A percentile compares a stretch with the other conserved stretches of the same genome.
phyloP scores from a whole-genome alignment of 2,113 vertebrate species.

The Sander vitreus region DNA sequence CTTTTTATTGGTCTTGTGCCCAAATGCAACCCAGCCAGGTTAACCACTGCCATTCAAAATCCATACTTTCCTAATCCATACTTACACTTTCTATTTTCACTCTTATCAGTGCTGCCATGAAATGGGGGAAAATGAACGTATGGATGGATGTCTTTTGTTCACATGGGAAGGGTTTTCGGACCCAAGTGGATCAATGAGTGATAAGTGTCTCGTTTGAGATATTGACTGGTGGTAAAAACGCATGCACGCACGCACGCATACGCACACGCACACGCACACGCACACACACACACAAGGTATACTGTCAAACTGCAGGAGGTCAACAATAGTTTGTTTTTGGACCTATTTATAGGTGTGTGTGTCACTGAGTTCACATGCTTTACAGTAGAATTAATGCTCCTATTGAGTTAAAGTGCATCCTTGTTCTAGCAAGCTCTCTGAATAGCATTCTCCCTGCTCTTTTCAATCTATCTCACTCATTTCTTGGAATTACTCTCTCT shows the following conservation, averaged over 20 bases:
- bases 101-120: neutral
- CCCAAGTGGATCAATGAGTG: slow-evolving; percentile 46
- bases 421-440: slow-evolving; percentile 41
- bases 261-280: neutral
- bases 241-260: slow-evolving; percentile 17
- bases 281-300: neutral
- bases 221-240: slow-evolving; percentile 49
- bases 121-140: neutral
- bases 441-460: slow-evolving; percentile 11
- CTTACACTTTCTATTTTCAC: neutral
- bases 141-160: slow-evolving; percentile 20
- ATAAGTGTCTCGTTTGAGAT: slow-evolving; percentile 48
- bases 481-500: slow-evolving; percentile 39
- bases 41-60: slow-evolving; percentile 18
- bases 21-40: slow-evolving; percentile 1
- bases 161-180: neutral
- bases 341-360: slow-evolving; percentile 2
- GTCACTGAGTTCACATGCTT: slow-evolving; percentile 13
- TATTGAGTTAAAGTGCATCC: slow-evolving; percentile 50
- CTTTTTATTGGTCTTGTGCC: slow-evolving; percentile 12
- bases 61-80: slow-evolving; percentile 4
- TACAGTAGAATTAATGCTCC: slow-evolving; percentile 41
- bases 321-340: slow-evolving; percentile 17
- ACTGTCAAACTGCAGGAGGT: slow-evolving; percentile 21
- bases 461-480: slow-evolving; percentile 35